Percentiles rank a stretch among this genome's conserved stretches.
Conservation (phyloP, 2,113 vertebrate genomes). For the Tor tambroides region DNA sequence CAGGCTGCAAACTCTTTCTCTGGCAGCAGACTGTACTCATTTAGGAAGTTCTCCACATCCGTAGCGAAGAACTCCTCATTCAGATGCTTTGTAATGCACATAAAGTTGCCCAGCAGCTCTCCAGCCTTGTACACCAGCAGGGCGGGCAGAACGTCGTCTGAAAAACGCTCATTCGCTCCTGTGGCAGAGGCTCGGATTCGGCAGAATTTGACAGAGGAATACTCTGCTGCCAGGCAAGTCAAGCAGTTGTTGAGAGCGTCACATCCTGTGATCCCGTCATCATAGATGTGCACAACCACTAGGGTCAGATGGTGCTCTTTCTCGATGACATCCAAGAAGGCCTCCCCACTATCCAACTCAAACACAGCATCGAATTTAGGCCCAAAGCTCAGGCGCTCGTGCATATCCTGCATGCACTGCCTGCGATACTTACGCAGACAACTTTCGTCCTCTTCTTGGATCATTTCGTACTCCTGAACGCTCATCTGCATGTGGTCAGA, state of each 20-base stretch:
- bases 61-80: conserved; percentile 90
- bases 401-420: conserved; percentile 96
- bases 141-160: conserved; percentile 86
- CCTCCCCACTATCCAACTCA: conserved; percentile 88
- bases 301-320: conserved; percentile 89
- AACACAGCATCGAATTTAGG: conserved; percentile 86
- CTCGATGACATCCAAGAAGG: conserved; percentile 91
- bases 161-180: conserved; percentile 89
- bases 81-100: conserved; percentile 86
- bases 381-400: conserved; percentile 92
- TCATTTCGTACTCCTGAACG: conserved; percentile 92
- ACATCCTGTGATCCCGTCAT: conserved; percentile 85
- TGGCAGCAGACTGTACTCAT: conserved; percentile 93
- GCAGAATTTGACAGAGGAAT: conserved; percentile 92
- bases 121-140: conserved; percentile 93
- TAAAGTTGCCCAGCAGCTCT: conserved; percentile 94
- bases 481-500: conserved; percentile 83
- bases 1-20: conserved; percentile 80
- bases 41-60: conserved; percentile 93
- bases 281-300: conserved; percentile 91
- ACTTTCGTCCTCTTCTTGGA: conserved; percentile 88
- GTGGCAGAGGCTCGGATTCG: conserved; percentile 89
- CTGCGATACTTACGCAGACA: conserved; percentile 90
- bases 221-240: conserved; percentile 84
- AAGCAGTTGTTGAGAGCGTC: conserved; percentile 88